Conservation (phyloP, 2,797 vertebrate genomes). For the Pseudochirops corinnae region DNA sequence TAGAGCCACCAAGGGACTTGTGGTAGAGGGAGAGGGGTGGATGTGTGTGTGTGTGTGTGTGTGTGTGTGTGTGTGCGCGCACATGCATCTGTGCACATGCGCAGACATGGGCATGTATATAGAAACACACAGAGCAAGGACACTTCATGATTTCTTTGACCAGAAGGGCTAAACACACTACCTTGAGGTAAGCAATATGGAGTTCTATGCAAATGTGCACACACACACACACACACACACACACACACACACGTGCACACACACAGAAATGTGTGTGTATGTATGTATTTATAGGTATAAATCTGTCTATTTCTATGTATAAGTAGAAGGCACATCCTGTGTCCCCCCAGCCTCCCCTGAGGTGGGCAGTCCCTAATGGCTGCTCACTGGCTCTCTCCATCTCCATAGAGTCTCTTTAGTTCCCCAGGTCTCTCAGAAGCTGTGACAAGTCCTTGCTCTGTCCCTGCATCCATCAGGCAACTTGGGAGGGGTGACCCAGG, state of each 20-base stretch:
- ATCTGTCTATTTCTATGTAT: neutral
- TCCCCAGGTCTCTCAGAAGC: neutral
- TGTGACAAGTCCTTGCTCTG: neutral
- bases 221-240: too few relatives aligned
- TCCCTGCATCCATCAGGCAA: neutral
- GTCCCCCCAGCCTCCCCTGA: neutral
- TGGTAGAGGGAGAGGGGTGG: too few relatives aligned
- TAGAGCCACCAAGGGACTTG: neutral
- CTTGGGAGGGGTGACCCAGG: neutral
- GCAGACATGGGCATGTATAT: too few relatives aligned
- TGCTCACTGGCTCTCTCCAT: neutral
- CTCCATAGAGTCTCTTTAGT: neutral
- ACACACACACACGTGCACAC: too few relatives aligned
- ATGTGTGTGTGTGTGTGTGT: too few relatives aligned
- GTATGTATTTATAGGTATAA: neutral
- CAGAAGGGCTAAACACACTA: too few relatives aligned
- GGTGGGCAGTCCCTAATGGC: neutral
- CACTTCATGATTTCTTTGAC: too few relatives aligned
- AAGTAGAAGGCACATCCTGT: neutral
- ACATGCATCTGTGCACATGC: too few relatives aligned
- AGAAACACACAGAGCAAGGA: too few relatives aligned
- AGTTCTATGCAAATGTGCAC: neutral
- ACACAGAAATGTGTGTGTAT: neutral
- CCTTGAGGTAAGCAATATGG: too few relatives aligned
- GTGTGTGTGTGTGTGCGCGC: too few relatives aligned